Conservation (phyloP, 2,113 vertebrate species). For the Lonchura striata region DNA sequence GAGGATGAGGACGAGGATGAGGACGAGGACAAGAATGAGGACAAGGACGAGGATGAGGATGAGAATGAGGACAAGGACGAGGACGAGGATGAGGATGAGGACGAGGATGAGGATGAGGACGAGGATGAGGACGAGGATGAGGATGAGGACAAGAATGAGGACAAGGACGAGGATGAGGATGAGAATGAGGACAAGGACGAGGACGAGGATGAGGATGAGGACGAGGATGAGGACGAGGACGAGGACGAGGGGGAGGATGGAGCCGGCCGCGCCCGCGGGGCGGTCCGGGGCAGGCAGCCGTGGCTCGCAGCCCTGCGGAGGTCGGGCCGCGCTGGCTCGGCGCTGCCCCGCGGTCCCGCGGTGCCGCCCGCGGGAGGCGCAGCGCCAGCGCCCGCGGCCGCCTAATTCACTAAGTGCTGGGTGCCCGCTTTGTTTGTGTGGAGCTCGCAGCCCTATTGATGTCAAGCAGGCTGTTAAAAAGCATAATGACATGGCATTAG, state of each 20-base stretch:
- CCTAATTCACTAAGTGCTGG: constrained; percentile 74
- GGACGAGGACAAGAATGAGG: background rate
- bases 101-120: background rate
- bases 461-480: constrained; percentile 79
- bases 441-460: constrained; percentile 81
- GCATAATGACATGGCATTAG: constrained; percentile 87
- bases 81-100: background rate
- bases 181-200: background rate
- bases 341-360: background rate
- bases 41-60: too few species aligned
- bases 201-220: too few species aligned
- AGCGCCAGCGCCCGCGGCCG: constrained; percentile 57
- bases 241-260: too few species aligned
- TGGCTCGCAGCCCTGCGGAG: background rate
- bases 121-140: too few species aligned
- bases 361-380: constrained; percentile 58
- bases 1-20: background rate
- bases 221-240: too few species aligned
- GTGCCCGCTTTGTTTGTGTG: constrained; percentile 81
- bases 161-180: fast-evolving
- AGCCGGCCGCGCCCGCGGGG: too few species aligned
- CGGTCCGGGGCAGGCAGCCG: background rate
- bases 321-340: fast-evolving
- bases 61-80: too few species aligned
- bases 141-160: background rate